These are phyloP conservation scores for Eciton burchellii DNA, from an alignment of 1,140 invertebrate species.

Conservation along the genomic window DNA sequence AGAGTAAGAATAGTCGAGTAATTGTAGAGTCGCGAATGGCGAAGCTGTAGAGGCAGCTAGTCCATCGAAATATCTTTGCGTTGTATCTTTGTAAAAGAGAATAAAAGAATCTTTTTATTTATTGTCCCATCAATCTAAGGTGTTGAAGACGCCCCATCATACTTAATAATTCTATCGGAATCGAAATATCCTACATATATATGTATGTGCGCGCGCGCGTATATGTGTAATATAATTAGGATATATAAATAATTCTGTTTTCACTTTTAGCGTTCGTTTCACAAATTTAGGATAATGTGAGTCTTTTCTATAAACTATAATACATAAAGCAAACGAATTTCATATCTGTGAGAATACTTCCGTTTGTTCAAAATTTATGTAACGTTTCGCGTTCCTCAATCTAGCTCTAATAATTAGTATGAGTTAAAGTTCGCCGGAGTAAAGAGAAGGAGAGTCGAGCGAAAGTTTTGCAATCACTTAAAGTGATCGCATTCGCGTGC, in stretches of 20 bases:
- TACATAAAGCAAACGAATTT: conserved; percentile 2
- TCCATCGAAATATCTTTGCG: too few relatives aligned
- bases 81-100: too few relatives aligned
- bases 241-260: conserved; percentile 4
- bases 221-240: conserved; percentile 14
- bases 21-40: too few relatives aligned
- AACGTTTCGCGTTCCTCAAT: conserved; percentile 35
- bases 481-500: conserved; percentile 71
- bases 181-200: too few relatives aligned
- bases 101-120: too few relatives aligned
- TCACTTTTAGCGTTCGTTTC: background rate
- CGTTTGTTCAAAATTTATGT: conserved; percentile 54
- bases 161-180: too few relatives aligned
- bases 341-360: conserved; percentile 15
- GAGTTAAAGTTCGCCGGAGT: conserved; percentile 60
- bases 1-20: too few relatives aligned
- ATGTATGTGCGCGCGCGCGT: too few relatives aligned
- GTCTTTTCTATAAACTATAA: conserved; percentile 4
- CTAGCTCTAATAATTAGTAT: conserved; percentile 67
- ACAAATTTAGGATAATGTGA: background rate
- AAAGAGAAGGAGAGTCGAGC: conserved; percentile 43
- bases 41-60: too few relatives aligned
- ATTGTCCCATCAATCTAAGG: too few relatives aligned
- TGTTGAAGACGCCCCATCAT: too few relatives aligned
- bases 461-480: conserved; percentile 72